phyloP scores from a whole-genome alignment of 2,888 invertebrate species.

The Pseudanteris insignis region DNA sequence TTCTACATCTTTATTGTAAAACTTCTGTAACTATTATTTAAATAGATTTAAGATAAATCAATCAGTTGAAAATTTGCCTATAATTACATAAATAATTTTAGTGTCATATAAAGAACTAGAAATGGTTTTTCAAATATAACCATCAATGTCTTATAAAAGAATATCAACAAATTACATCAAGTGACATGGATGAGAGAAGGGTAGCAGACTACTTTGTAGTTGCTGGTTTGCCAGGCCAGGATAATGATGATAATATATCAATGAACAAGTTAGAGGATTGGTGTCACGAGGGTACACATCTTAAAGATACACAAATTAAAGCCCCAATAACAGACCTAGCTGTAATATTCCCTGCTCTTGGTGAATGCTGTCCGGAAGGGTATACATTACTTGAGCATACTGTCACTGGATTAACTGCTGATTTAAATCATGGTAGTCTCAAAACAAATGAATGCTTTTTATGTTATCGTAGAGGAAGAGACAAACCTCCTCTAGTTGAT shows the following conservation, averaged over 20 bases:
- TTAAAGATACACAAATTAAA: slow-evolving; percentile 82
- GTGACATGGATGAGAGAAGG: slow-evolving; percentile 81
- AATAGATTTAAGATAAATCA: no score
- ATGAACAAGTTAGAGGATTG: slow-evolving; percentile 67
- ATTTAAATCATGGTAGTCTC: slow-evolving; percentile 96
- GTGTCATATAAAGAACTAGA: no score
- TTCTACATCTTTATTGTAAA: no score
- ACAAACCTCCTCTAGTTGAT: slow-evolving; percentile 96
- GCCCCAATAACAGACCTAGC: slow-evolving; percentile 97
- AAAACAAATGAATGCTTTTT: slow-evolving; percentile 92
- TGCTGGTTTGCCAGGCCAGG: slow-evolving; percentile 82
- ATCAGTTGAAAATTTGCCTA: no score
- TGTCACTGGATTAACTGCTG: slow-evolving; percentile 88
- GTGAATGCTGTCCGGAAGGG: slow-evolving; percentile 84
- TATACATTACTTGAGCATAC: slow-evolving; percentile 80
- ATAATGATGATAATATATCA: slow-evolving; percentile 78
- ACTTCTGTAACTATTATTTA: no score
- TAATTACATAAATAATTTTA: no score
- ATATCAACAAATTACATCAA: slow-evolving; percentile 3
- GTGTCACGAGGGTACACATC: slow-evolving; percentile 71
- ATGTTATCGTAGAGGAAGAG: slow-evolving; percentile 90
- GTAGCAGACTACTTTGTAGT: slow-evolving; percentile 99
- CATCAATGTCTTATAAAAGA: slow-evolving; percentile 33
- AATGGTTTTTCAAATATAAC: no score
- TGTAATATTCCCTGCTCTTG: slow-evolving; percentile 87